Evolutionary conservation across 2,797 vertebrate species (phyloP).

Genomic region (Arremon aurantiirostris): DNA sequence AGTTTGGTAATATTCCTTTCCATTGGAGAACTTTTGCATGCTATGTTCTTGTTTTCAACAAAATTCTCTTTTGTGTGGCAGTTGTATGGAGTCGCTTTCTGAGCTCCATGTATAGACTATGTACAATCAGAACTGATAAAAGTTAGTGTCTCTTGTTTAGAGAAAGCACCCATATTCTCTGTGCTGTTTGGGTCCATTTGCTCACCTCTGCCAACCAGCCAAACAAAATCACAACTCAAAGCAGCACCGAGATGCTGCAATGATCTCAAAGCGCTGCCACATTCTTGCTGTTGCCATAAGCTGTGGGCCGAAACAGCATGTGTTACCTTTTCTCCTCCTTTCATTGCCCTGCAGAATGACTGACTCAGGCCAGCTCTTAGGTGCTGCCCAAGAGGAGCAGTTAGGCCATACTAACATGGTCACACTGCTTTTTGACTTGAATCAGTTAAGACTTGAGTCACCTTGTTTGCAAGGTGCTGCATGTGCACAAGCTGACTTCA

Average conservation of each 20-base stretch:
- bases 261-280: not conserved
- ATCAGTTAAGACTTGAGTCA: not conserved
- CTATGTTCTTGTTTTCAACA: not conserved
- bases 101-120: not conserved
- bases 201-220: not conserved
- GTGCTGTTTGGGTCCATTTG: not conserved
- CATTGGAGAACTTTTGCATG: not conserved
- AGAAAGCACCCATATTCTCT: not conserved
- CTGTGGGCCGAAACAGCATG: not conserved
- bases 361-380: not conserved
- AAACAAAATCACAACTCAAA: not conserved
- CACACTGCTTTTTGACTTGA: not conserved
- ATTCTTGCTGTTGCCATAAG: not conserved
- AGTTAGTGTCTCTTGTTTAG: not conserved
- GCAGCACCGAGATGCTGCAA: not conserved
- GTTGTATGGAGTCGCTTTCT: not conserved
- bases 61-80: not conserved
- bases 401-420: accelerated
- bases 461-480: not conserved
- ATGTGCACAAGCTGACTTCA: not conserved
- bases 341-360: not conserved
- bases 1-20: not conserved
- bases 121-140: not conserved
- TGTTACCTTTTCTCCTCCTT: not conserved
- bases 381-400: not conserved